A percentile compares a stretch with the other conserved stretches of the same genome.
Evolutionary conservation across 2,888 invertebrate genomes (phyloP).

Genomic region (Cosmia trapezina): DNA sequence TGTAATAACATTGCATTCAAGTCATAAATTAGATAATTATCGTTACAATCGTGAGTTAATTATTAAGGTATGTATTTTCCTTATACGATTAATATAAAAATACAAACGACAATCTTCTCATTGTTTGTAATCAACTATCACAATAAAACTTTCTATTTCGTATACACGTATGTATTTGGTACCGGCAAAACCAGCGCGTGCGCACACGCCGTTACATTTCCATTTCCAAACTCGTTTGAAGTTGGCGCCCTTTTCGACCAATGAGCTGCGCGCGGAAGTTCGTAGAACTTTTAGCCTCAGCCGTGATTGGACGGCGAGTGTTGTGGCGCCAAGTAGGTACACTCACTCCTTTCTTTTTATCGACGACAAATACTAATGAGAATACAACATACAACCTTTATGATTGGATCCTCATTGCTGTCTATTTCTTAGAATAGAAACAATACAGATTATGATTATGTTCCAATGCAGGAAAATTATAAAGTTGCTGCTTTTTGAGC

Average conservation of each 20-base stretch:
- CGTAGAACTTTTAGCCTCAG: constrained; percentile 85
- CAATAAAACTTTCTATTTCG: constrained; percentile 65
- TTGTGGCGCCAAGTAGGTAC: constrained; percentile 65
- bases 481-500: not conserved
- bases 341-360: constrained; percentile 59
- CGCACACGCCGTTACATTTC: constrained; percentile 74
- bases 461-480: constrained; percentile 3
- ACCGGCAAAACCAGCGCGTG: constrained; percentile 58
- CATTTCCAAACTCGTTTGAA: constrained; percentile 78
- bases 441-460: constrained; percentile 4
- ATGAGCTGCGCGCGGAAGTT: constrained; percentile 77
- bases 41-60: no score
- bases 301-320: constrained; percentile 73
- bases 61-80: no score
- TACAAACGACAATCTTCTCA: not conserved
- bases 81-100: not conserved
- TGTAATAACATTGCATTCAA: no score
- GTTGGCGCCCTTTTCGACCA: constrained; percentile 81
- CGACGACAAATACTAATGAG: constrained; percentile 45
- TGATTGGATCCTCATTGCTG: constrained; percentile 15
- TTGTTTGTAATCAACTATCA: constrained; percentile 23
- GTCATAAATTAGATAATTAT: no score
- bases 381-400: constrained; percentile 18
- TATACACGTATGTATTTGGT: constrained; percentile 61
- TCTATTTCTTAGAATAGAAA: constrained; percentile 21